Evolutionary conservation across 2,113 vertebrate species (phyloP).

Genomic region (Cepphus grylle): DNA sequence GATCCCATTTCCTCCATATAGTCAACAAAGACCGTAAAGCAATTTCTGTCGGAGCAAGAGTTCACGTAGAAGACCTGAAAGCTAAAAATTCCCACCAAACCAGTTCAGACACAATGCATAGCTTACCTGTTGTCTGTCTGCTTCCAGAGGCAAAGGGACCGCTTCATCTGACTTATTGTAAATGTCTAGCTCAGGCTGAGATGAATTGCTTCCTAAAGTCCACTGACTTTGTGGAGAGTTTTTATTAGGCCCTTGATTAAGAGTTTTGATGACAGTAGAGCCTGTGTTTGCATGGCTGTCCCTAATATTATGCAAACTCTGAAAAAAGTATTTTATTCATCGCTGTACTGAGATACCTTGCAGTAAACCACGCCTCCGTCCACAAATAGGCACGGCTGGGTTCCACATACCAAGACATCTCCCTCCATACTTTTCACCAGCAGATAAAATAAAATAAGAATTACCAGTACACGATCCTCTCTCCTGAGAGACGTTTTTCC

Average conservation of each 20-base stretch:
- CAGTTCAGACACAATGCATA: constrained; percentile 54
- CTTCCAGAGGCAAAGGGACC: constrained; percentile 21
- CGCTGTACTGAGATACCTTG: neutral
- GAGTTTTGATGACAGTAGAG: neutral
- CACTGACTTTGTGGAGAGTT: neutral
- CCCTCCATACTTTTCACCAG: neutral
- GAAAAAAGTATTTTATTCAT: neutral
- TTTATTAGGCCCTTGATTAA: neutral
- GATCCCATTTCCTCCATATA: constrained; percentile 53
- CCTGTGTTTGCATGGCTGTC: neutral
- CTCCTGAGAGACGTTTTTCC: neutral
- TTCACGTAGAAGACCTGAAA: constrained; percentile 46
- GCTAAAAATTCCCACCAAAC: constrained; percentile 54
- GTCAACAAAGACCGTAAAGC: constrained; percentile 58
- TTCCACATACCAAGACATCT: neutral
- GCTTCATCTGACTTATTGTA: neutral
- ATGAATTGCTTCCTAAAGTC: constrained; percentile 5
- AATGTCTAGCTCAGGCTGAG: neutral
- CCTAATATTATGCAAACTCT: neutral
- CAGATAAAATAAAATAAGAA: neutral
- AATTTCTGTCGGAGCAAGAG: constrained; percentile 60
- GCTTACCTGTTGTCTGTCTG: constrained; percentile 35
- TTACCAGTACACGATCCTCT: neutral
- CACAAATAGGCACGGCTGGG: neutral
- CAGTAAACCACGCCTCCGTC: neutral